phyloP scores from a whole-genome alignment of 2,888 invertebrate genomes.

The Epicampocera succincta region DNA sequence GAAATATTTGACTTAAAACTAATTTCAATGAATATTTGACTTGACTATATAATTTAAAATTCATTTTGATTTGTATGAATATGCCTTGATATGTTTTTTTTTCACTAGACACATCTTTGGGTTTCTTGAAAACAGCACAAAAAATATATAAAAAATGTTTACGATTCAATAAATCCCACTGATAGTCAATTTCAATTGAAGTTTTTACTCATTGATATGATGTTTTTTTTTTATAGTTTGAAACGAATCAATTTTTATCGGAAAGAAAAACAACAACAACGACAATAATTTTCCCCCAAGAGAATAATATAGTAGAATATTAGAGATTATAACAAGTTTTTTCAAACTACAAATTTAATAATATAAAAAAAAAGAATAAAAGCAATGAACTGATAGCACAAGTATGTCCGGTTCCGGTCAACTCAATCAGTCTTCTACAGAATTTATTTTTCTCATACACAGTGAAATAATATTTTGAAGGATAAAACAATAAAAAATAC shows the following conservation, averaged over 20 bases:
- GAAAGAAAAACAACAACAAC: constrained; percentile 34
- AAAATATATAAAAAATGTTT: neutral
- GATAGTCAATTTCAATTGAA: constrained; percentile 35
- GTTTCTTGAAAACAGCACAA: constrained; percentile 7
- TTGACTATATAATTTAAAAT: too few relatives aligned
- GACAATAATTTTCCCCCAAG: constrained; percentile 45
- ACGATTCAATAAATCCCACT: constrained; percentile 48
- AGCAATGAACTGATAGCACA: constrained; percentile 67
- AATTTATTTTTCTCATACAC: constrained; percentile 35
- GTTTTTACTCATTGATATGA: constrained; percentile 11
- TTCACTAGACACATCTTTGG: neutral
- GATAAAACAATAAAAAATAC: constrained; percentile 23
- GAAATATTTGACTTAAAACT: too few relatives aligned
- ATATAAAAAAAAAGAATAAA: constrained; percentile 38
- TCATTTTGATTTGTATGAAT: too few relatives aligned
- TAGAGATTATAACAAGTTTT: constrained; percentile 54
- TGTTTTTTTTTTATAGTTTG: constrained; percentile 24
- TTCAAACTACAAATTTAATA: neutral
- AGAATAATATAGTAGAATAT: constrained; percentile 38
- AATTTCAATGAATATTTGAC: too few relatives aligned
- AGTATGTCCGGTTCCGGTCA: constrained; percentile 77
- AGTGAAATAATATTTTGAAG: constrained; percentile 36
- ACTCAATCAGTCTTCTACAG: constrained; percentile 76
- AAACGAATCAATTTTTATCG: constrained; percentile 50
- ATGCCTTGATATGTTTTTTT: neutral